A percentile compares a stretch with the other conserved stretches of the same genome.
These are phyloP conservation scores for Notamacropus eugenii DNA, from an alignment of 2,797 vertebrate species.

Conservation along the genomic window DNA sequence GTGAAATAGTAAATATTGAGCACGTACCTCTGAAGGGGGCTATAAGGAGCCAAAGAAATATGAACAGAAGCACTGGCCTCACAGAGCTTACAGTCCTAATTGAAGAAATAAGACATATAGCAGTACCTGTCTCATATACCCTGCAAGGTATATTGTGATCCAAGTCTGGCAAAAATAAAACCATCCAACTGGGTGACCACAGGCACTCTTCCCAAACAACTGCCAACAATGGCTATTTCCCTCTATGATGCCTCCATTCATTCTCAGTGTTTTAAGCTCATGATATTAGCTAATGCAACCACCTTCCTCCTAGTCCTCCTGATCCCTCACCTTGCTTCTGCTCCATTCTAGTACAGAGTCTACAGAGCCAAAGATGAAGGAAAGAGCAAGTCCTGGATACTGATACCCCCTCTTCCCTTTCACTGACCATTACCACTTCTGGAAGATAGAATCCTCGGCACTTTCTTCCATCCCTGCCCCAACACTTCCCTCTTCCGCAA, in stretches of 20 bases:
- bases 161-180: not conserved
- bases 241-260: not conserved
- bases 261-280: not conserved
- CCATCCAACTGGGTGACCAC: not conserved
- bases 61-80: not conserved
- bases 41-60: not conserved
- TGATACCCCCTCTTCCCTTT: not conserved
- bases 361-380: not conserved
- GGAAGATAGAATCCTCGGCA: not conserved
- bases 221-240: not conserved
- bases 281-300: not conserved
- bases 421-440: not conserved
- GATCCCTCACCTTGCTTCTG: not conserved
- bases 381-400: not conserved
- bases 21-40: not conserved
- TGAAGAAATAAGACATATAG: not conserved
- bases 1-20: not conserved
- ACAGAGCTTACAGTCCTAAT: not conserved
- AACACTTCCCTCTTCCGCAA: not conserved
- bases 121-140: not conserved
- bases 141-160: not conserved
- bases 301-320: not conserved
- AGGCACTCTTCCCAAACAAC: not conserved
- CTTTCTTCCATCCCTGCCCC: not conserved
- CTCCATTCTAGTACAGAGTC: not conserved